Base-by-base conservation (phyloP, 2,113 vertebrate species). In the Panthera leo region DNA sequence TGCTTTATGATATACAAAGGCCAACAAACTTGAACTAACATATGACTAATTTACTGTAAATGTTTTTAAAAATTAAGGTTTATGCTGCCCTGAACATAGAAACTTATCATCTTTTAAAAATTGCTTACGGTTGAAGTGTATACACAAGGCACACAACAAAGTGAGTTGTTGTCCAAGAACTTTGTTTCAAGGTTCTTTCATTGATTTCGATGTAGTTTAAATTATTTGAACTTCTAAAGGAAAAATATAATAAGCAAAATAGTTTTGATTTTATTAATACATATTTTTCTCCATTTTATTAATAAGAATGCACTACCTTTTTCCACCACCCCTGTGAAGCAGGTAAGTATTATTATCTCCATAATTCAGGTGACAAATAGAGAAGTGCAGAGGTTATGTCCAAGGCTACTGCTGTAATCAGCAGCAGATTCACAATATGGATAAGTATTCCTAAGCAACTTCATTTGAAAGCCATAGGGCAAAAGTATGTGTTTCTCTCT, bases 321-420 rank as follows among this genome's bases (percentile, higher is more conserved):
- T 34, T 39, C 75, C 34, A 85, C 25, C 34, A 88, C 8, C 34
- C 80, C 25, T 39, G 2, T 68, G 73, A 94, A 93, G n/a, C n/a
- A 82, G 48, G 16, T 88, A 65, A 63, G 51, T 34, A 39, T 87
- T 73, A 63, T 87, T 87, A 83, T 85, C 34, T 79, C 16, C 61
- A n/a, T 92, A 90, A 95, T 95, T 96, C 78, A 92, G n/a, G 88
- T 95, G 89, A 95, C 42, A 70, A 78, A 94, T 92, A 55, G 80
- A 36, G 42, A 96, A 45, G 82, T 48, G 53, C 53, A 84, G 39
- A 92, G 87, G 80, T 96, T 95, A 88, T 42, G 85, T 27, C 94
- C 15, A 29, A 83, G 97, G 87, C 45, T 36, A 39, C 45, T 45
- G 61, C 84, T 78, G 51, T 68, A 94, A 91, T 92, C 92, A 83